phyloP scores from a whole-genome alignment of 2,113 vertebrate genomes.

The Leucosticte australis region DNA sequence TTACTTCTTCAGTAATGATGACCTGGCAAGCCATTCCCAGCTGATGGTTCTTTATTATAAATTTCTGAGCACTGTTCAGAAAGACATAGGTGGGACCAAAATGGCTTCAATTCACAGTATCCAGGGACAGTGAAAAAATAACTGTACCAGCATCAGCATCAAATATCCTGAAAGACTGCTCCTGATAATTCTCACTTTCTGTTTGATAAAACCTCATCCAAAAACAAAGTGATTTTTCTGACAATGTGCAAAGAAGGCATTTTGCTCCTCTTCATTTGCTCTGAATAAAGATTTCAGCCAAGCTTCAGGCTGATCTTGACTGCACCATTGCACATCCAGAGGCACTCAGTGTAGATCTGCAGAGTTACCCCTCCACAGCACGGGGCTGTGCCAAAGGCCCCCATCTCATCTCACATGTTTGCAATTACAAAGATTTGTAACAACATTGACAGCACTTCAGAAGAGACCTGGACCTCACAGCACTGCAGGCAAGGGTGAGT shows the following conservation, averaged over 20 bases:
- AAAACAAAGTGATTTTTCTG: conserved; percentile 23
- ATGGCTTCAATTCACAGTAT: background rate
- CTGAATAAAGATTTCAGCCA: background rate
- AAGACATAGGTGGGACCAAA: background rate
- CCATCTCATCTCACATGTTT: rapidly evolving
- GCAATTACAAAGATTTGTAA: background rate
- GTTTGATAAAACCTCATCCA: background rate
- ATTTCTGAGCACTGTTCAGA: conserved; percentile 6
- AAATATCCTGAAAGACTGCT: background rate
- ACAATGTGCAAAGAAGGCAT: background rate
- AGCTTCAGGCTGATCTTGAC: background rate
- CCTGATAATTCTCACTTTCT: background rate
- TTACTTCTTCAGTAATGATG: background rate
- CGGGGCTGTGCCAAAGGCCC: background rate
- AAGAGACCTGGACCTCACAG: background rate
- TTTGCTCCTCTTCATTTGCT: background rate
- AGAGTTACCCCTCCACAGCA: background rate
- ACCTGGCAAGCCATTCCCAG: conserved; percentile 20
- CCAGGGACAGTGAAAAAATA: conserved; percentile 7
- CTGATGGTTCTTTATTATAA: background rate
- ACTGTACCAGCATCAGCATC: background rate
- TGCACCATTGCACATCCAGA: background rate
- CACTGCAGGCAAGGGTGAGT: background rate
- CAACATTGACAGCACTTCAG: background rate
- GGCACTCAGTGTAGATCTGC: background rate